These are phyloP conservation scores for Rhagonycha fulva DNA, from an alignment of 2,888 invertebrate species.

Conservation along the genomic window DNA sequence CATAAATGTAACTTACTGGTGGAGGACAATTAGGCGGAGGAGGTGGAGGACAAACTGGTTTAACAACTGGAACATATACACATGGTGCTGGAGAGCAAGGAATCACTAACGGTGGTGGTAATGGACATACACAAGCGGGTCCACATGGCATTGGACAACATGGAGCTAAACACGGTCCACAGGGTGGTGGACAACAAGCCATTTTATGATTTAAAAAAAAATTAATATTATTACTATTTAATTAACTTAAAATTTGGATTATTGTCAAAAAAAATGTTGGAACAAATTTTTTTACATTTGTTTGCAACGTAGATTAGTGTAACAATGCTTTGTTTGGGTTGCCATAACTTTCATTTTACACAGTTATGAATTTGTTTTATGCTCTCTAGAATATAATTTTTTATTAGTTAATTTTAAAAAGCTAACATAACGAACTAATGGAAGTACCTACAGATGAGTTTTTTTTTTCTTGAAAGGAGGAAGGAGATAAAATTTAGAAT, in stretches of 20 bases:
- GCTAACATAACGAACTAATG: too few species aligned
- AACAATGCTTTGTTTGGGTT: background rate
- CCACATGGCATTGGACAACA: slow-evolving; percentile 12
- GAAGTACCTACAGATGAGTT: too few species aligned
- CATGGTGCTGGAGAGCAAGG: slow-evolving; percentile 37
- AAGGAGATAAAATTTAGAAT: too few species aligned
- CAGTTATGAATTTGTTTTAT: background rate
- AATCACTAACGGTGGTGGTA: slow-evolving; percentile 34
- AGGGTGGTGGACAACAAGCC: background rate
- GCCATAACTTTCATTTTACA: background rate
- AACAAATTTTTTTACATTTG: background rate
- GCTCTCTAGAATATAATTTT: background rate
- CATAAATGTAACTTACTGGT: background rate
- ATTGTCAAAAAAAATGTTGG: background rate
- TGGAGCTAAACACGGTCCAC: slow-evolving; percentile 1
- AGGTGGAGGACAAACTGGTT: slow-evolving; percentile 30
- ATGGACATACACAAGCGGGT: slow-evolving; percentile 35
- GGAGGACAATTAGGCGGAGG: background rate
- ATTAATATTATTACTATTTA: too few species aligned
- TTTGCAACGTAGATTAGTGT: background rate
- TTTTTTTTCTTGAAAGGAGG: too few species aligned
- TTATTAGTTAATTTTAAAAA: too few species aligned
- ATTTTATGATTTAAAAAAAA: background rate
- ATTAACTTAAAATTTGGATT: background rate
- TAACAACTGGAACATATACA: slow-evolving; percentile 30